Percentiles rank a stretch among this genome's conserved stretches.
phyloP scores from a whole-genome alignment of 2,113 vertebrate genomes.

The Megaceryle maxima region DNA sequence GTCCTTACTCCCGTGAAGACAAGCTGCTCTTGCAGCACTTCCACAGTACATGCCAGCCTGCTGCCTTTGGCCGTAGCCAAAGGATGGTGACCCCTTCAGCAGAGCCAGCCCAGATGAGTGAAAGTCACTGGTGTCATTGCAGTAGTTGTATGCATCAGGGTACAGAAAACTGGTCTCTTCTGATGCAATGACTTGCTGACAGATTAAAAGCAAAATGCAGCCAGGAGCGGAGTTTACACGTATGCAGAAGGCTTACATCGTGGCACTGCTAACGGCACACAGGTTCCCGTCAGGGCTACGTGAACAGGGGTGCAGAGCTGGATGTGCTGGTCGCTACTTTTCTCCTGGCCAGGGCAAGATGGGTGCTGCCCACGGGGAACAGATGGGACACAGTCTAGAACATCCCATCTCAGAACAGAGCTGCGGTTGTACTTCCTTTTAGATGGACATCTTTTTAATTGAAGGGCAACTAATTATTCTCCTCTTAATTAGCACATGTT shows the following conservation, averaged over 20 bases:
- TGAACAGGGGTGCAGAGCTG: background rate
- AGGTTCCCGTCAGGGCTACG: fast-evolving
- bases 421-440: background rate
- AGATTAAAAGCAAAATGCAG: background rate
- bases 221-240: background rate
- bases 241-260: fast-evolving
- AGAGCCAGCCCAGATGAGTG: background rate
- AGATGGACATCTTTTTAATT: background rate
- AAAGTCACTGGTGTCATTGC: background rate
- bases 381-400: background rate
- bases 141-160: background rate
- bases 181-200: background rate
- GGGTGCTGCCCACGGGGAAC: background rate
- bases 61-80: background rate
- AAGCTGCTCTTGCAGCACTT: background rate
- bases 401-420: background rate
- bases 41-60: background rate
- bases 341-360: background rate
- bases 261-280: background rate
- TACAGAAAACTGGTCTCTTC: background rate
- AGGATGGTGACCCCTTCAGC: background rate
- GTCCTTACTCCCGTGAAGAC: background rate
- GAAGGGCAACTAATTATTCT: background rate
- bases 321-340: background rate
- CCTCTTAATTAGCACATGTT: background rate